These are phyloP conservation scores for Neotoxoptera formosana DNA, from an alignment of 1,140 invertebrate genomes.

Conservation along the genomic window DNA sequence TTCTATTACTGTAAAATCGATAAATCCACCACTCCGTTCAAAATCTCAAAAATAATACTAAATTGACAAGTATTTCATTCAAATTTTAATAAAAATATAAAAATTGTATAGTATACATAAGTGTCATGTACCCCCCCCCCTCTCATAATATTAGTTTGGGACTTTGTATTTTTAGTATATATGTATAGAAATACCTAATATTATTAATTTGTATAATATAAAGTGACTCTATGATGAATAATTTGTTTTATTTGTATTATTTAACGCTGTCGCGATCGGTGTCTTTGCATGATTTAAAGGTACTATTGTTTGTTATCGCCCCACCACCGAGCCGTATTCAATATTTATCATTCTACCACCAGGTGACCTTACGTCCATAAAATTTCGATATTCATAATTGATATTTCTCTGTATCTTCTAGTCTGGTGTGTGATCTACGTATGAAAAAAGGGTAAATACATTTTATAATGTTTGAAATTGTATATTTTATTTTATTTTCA, in stretches of 20 bases:
- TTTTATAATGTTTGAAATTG: too few relatives aligned
- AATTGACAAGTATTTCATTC: not conserved
- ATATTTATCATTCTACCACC: not conserved
- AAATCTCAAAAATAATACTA: too few relatives aligned
- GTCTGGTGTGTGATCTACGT: too few relatives aligned
- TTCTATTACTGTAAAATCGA: not conserved
- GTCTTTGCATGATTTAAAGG: not conserved
- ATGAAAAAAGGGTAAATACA: too few relatives aligned
- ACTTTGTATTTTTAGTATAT: too few relatives aligned
- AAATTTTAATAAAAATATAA: not conserved
- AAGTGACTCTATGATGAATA: not conserved
- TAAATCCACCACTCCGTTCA: too few relatives aligned
- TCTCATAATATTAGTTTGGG: not conserved
- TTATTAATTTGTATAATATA: too few relatives aligned
- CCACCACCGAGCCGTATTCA: not conserved
- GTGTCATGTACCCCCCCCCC: too few relatives aligned
- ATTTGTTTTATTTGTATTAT: not conserved
- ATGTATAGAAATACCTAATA: too few relatives aligned
- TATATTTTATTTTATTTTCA: too few relatives aligned
- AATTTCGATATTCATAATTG: too few relatives aligned
- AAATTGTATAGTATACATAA: not conserved
- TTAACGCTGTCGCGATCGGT: not conserved
- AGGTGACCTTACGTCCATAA: not conserved
- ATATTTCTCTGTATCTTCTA: too few relatives aligned
- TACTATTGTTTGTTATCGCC: not conserved